Conservation (phyloP, 2,113 vertebrate genomes). For the Apodemus speciosus region DNA sequence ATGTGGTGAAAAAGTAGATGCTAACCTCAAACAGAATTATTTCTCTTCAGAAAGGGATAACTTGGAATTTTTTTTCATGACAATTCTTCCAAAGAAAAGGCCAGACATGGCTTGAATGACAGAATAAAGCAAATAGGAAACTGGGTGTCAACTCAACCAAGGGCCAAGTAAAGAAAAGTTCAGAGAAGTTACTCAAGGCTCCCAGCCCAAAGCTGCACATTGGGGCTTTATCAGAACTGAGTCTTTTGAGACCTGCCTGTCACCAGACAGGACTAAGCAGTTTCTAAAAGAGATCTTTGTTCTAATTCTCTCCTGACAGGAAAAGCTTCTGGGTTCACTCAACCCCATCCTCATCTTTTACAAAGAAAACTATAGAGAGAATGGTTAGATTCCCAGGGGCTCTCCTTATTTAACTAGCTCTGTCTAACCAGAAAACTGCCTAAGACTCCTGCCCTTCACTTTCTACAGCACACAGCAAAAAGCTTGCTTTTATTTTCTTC, state of each 20-base stretch:
- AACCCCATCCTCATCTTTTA: conserved; percentile 75
- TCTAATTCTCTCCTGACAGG: conserved; percentile 71
- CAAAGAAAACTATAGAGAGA: conserved; percentile 75
- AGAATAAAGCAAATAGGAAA: conserved; percentile 56
- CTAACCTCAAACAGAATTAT: not conserved
- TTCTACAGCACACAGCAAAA: conserved; percentile 24
- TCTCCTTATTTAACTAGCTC: conserved; percentile 67
- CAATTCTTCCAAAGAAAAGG: conserved; percentile 33
- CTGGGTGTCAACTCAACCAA: conserved; percentile 52
- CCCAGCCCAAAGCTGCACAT: not conserved
- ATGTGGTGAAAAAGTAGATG: not conserved
- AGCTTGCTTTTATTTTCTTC: conserved; percentile 64
- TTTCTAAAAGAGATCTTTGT: conserved; percentile 77
- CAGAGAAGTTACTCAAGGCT: conserved; percentile 60
- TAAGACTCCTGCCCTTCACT: conserved; percentile 51
- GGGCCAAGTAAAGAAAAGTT: conserved; percentile 62
- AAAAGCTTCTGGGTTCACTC: conserved; percentile 75
- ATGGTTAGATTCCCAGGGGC: conserved; percentile 59
- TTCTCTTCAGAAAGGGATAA: not conserved
- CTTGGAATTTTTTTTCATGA: not conserved
- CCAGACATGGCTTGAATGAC: conserved; percentile 46
- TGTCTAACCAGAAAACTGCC: conserved; percentile 54
- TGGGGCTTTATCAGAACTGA: conserved; percentile 47
- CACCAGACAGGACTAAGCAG: conserved; percentile 71
- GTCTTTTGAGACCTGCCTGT: conserved; percentile 71